Base-by-base conservation (phyloP, 2,797 vertebrate genomes). In the Lepidocolaptes lacrymiger region DNA sequence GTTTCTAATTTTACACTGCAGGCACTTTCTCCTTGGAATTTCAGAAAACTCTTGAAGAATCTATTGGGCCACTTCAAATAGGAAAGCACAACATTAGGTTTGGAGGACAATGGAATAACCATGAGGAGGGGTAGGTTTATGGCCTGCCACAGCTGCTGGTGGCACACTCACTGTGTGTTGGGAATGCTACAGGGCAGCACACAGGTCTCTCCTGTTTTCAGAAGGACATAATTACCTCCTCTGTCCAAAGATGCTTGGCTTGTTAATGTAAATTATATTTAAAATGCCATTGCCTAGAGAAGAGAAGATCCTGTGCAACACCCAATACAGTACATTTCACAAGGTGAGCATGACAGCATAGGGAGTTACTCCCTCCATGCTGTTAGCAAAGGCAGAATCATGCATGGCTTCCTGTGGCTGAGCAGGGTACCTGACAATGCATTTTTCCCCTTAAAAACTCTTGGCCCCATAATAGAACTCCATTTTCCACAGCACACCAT, bases 1-100 rank as follows among this genome's bases (percentile, higher is more conserved):
- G 92, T 93, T 97, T 95, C 89, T 91, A 88, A 86, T 93, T 95
- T 96, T 77, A 78, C 46, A 81, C 75, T 58, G 46, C 27, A 28
- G 87, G 85, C 66, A 90, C 79, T 71, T 92, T 83, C 71, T 55
- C 44, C 55, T 61, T 83, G 10, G 37, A 73, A 75, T 79, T 90
- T 69, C 51, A 83, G 20, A 64, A 88, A 85, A 61, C 32, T 87
- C 79, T 78, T 69, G 26, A 72, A 93, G 85, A 71, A 90, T n/a
- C 4, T 61, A 37, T 51, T 22, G 28, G 66, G 56, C n/a, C 5
- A 43, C 23, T 32, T 81, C 41, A 78, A 63, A 66, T 30, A 66
- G 1, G 10, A 78, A 89, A 92, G 72, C 21, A 10, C 15, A 80
- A 61, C 4, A 1, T 18, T 68, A 78, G 30, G 68, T 79, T 72